Evolutionary conservation across 1,140 invertebrate species (phyloP).

Genomic region (Drosophila auraria): DNA sequence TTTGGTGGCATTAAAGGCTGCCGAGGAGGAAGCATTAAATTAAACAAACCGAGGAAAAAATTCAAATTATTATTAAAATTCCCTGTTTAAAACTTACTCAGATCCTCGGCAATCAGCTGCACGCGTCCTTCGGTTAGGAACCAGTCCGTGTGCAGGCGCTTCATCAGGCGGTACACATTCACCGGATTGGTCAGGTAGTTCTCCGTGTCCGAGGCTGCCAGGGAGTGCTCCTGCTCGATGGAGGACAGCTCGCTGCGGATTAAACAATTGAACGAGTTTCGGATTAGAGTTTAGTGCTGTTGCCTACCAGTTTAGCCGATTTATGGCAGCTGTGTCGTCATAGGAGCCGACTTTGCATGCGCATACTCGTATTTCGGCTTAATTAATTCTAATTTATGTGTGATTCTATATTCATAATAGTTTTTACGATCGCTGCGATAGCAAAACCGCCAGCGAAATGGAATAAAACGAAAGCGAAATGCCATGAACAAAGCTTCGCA

Average conservation of each 20-base stretch:
- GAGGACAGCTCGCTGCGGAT: conserved; percentile 87
- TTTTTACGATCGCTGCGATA: conserved; percentile 56
- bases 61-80: not conserved
- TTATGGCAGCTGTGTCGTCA: conserved; percentile 60
- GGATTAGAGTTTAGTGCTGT: conserved; percentile 29
- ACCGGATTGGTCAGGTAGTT: conserved; percentile 97
- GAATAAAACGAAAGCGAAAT: conserved; percentile 70
- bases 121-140: conserved; percentile 87
- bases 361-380: conserved; percentile 45
- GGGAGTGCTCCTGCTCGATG: conserved; percentile 90
- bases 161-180: conserved; percentile 97
- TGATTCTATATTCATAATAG: conserved; percentile 71
- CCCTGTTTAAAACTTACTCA: conserved; percentile 29
- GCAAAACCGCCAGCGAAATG: conserved; percentile 36
- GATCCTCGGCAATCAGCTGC: conserved; percentile 38
- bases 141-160: conserved; percentile 96
- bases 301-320: conserved; percentile 66
- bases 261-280: conserved; percentile 45
- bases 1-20: conserved; percentile 84
- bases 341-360: conserved; percentile 34
- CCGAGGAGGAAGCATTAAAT: not conserved
- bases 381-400: conserved; percentile 82
- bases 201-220: conserved; percentile 91
- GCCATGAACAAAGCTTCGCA: conserved; percentile 40
- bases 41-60: too few relatives aligned